Evolutionary conservation across 1,140 invertebrate genomes (phyloP), one percentile per base, ranked within the genome.

Genomic region (Trachelipus rathkii): DNA sequence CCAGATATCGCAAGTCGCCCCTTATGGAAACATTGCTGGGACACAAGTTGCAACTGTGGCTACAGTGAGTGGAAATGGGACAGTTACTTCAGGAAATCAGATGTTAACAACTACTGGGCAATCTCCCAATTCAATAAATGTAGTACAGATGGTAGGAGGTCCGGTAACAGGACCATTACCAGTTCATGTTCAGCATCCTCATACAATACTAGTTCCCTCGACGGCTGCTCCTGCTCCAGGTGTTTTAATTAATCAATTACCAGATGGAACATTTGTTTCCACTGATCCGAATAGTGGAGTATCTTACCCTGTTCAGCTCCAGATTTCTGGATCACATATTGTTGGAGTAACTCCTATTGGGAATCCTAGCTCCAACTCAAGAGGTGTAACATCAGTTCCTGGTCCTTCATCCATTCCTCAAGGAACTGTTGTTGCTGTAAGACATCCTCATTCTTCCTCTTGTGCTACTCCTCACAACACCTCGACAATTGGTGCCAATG

Each of bases 121-220:
- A 53, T 70, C 74, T 44, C 75, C 79, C 45, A 77, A 75, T 72
- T 76, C 79, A 71, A 81, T 81, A 46, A 81, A 81, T 78, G 79
- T 81, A 43, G 79, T 81, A 44, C 79, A 81, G 70, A 81, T 81
- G 79, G 79, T 81, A 44, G 79, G 79, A n/a, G 76, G 76, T 60
- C 77, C 75, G 45, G 50, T 81, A 72, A 74, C 77, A 10, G 78
- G 78, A 33, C 66, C 73, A 19, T 75, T 81, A 44, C 77, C 79
- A 24, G 79, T 78, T 46, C 75, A 77, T 74, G 68, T 78, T 50
- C 75, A 78, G 23, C 77, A 81, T 68, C 79, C 79, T 72, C 77
- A 76, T 19, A 76, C 79, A 13, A 78, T 81, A 53, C 70, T 81
- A 9, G 79, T 81, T 23, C 76, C 76, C 24, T 81, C 79, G 50